phyloP scores from a whole-genome alignment of 1,140 invertebrate species.

The Wasmannia auropunctata region DNA sequence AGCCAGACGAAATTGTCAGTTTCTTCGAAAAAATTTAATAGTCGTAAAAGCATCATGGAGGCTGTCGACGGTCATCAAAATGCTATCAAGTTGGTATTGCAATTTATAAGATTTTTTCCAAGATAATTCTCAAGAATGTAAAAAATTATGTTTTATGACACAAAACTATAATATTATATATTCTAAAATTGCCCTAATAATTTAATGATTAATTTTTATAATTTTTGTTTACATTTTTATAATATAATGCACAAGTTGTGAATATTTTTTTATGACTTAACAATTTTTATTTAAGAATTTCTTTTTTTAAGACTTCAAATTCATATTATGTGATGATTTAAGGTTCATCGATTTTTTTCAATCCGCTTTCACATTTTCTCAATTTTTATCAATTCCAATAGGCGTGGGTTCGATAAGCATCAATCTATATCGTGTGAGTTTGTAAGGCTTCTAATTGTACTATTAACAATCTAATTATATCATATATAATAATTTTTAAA shows the following conservation, averaged over 20 bases:
- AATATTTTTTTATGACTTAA: background rate
- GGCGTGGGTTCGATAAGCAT: background rate
- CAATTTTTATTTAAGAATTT: no score
- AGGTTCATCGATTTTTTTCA: background rate
- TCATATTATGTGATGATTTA: background rate
- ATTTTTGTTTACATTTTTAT: background rate
- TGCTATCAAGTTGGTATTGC: conserved; percentile 27
- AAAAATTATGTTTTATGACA: background rate
- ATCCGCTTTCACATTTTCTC: background rate
- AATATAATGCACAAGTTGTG: background rate
- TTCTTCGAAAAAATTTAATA: background rate
- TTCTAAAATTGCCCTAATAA: background rate
- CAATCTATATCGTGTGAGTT: no score
- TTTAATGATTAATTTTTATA: background rate
- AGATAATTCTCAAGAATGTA: background rate
- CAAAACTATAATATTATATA: conserved; percentile 15
- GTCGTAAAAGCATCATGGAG: background rate
- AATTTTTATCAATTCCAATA: background rate
- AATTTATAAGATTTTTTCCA: background rate
- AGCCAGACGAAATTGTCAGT: background rate
- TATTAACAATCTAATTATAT: no score
- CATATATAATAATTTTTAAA: no score
- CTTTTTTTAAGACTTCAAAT: background rate
- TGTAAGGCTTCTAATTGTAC: no score
- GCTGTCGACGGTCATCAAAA: conserved; percentile 32